A percentile compares a stretch with the other conserved stretches of the same genome.
Conservation (phyloP, 2,113 vertebrate species). For the Ranitomeya imitator region DNA sequence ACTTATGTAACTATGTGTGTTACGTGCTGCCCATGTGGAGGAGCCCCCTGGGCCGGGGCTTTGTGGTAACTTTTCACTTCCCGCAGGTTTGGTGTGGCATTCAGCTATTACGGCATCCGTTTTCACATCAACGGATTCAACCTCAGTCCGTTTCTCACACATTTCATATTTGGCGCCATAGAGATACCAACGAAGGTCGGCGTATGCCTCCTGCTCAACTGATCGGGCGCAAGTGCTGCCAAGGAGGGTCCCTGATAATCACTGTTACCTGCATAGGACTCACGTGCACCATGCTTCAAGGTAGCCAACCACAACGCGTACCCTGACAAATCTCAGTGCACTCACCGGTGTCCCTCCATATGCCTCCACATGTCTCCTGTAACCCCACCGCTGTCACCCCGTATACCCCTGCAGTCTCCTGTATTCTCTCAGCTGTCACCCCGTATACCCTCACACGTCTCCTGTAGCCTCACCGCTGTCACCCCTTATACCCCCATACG, state of each 20-base stretch:
- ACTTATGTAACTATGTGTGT: too few species aligned
- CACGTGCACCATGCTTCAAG: slow-evolving; percentile 66
- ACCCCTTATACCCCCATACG: not conserved
- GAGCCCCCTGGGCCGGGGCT: not conserved
- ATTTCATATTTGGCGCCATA: slow-evolving; percentile 78
- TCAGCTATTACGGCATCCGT: slow-evolving; percentile 85
- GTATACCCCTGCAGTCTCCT: slow-evolving; percentile 60
- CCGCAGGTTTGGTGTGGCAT: slow-evolving; percentile 82
- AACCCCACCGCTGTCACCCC: not conserved
- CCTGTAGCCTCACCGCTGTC: slow-evolving; percentile 54
- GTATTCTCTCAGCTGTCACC: not conserved
- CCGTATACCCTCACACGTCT: slow-evolving; percentile 60
- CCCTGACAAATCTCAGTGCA: too few species aligned
- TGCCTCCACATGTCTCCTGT: slow-evolving; percentile 65
- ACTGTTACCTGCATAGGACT: slow-evolving; percentile 70
- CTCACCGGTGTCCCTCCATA: not conserved
- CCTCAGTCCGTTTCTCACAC: slow-evolving; percentile 78
- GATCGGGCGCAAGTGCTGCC: slow-evolving; percentile 73
- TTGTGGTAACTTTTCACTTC: not conserved
- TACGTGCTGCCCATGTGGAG: too few species aligned
- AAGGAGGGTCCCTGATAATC: slow-evolving; percentile 74
- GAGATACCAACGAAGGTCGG: slow-evolving; percentile 81
- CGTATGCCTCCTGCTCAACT: slow-evolving; percentile 73
- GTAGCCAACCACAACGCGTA: too few species aligned
- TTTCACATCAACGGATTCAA: slow-evolving; percentile 79